Evolutionary conservation across 2,113 vertebrate species (phyloP), one percentile per base, ranked within the genome.

Genomic region (Percopsis transmontana): DNA sequence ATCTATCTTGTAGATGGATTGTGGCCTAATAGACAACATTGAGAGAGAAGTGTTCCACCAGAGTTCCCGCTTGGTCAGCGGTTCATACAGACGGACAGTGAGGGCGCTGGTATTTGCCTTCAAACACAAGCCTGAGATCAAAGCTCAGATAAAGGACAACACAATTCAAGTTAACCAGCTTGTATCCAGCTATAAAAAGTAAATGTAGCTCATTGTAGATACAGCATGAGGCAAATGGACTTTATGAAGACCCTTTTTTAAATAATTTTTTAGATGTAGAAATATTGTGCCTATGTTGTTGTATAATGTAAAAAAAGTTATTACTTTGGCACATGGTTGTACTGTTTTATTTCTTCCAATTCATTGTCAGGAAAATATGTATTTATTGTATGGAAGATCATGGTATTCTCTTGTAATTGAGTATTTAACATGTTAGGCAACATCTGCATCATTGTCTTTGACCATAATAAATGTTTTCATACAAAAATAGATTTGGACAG

Each of bases 41-140:
- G 97, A 99, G 86, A 93, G 91, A 79, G 97, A 98, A 85, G 93
- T 94, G 64, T 99, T 98, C 90, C 94, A 98, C 87, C 93, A 93
- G 86, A 94, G 92, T 74, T 94, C 94, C 53, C 93, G 95, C 70
- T 89, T 98, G 77, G 86, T 97, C 87, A 96, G 91, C n/a, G 67
- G 86, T 1, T 91, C 93, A 0, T 98, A 99, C 71, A 91, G 96
- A 81, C 90, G 93, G 79, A 98, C 89, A 0, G 84, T 98, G 60
- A 88, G 96, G 74, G 90, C 96, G 2, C 91, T 99, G 69, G 94
- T 99, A 73, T 98, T 99, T 81, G 94, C 95, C 72, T 93, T 98
- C 86, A 98, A 94, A 92, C 95, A 97, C 81, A 94, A 85, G 68
- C 88, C 95, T 12, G 93, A 97, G 33, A 85, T 91, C 60, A 88